A percentile compares a stretch with the other conserved stretches of the same genome.
These are phyloP conservation scores for Cerceris ruficornis DNA, from an alignment of 2,888 invertebrate species.

Conservation along the genomic window DNA sequence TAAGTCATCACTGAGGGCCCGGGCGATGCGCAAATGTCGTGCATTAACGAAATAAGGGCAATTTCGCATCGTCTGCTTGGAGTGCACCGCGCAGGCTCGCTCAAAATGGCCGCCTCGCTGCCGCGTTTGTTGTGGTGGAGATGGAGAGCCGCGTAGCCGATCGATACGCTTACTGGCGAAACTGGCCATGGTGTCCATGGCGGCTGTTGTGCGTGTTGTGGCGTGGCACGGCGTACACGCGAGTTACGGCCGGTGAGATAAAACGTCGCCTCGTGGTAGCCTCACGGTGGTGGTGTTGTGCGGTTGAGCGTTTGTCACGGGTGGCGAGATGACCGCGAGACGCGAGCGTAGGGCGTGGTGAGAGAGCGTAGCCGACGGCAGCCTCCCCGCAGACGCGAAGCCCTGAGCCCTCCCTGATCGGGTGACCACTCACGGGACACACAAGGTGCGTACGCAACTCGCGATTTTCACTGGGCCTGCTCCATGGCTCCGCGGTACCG, in stretches of 20 bases:
- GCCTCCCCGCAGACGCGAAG: conserved; percentile 74
- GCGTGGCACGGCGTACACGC: conserved; percentile 65
- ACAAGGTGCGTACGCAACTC: conserved; percentile 97
- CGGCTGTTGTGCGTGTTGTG: conserved; percentile 75
- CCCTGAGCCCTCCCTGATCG: conserved; percentile 72
- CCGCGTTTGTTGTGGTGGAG: conserved; percentile 76
- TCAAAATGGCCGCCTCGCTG: conserved; percentile 78
- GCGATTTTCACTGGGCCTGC: conserved; percentile 94
- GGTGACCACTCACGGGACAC: conserved; percentile 74
- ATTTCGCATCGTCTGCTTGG: conserved; percentile 79
- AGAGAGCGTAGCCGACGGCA: conserved; percentile 68
- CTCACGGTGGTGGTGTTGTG: conserved; percentile 51
- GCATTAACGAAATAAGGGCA: conserved; percentile 64
- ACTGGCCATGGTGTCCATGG: conserved; percentile 77
- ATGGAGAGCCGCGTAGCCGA: conserved; percentile 74
- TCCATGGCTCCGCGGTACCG: conserved; percentile 84
- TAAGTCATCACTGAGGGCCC: conserved; percentile 44
- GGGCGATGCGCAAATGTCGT: conserved; percentile 42
- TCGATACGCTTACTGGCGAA: conserved; percentile 77
- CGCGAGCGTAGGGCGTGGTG: conserved; percentile 67
- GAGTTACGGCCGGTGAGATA: conserved; percentile 68
- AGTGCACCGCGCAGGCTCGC: conserved; percentile 81
- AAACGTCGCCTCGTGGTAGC: conserved; percentile 53
- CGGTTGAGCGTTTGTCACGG: conserved; percentile 53
- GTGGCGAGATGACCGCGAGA: conserved; percentile 58